Base-by-base conservation (phyloP, 2,797 vertebrate species). In the Micropoecilia bifurca region DNA sequence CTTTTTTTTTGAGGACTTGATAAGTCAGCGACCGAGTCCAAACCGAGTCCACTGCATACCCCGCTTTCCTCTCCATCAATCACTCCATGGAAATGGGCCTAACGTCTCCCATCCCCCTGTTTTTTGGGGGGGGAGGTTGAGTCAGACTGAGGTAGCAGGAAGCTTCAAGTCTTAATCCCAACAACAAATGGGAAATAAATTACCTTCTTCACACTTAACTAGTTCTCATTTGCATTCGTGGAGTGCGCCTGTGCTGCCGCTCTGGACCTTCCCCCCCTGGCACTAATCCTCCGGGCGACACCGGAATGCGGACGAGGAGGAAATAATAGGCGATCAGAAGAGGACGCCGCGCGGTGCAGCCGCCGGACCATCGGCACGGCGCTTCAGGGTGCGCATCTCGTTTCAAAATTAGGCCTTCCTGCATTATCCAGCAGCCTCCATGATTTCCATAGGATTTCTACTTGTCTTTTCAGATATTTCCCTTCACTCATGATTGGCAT, bases 201-300 rank as follows among this genome's bases (percentile, higher is more conserved):
- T 94, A 96, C 95, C 95, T 95, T 96, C 96, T 96, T 97, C 96
- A 97, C 96, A 96, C 95, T 96, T 96, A 96, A 97, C 95, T 96
- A 97, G 95, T 95, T 95, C 96, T 94, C 90, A 95, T 97, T 96
- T 95, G 94, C 95, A 96, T 96, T 96, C 94, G 89, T 88, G 79
- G 86, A 94, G 92, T 90, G 87, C 86, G 87, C 87, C 88, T 91
- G 90, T 88, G 84, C 89, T 89, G 90, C 92, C 84, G 92, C 92
- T 91, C 89, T 75, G 90, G 87, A 93, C 92, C 90, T 90, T 90
- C 90, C 94, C 95, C 94, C 25, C 91, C 86, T 91, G 92, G 95
- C 94, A 95, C 95, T 95, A 96, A 96, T 96, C 95, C 94, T 96
- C 92, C 87, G 92, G 93, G 93, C 68, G 87, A 90, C 91, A 79